Evolutionary conservation across 2,888 invertebrate species (phyloP).

Genomic region (Leucophenga montana): DNA sequence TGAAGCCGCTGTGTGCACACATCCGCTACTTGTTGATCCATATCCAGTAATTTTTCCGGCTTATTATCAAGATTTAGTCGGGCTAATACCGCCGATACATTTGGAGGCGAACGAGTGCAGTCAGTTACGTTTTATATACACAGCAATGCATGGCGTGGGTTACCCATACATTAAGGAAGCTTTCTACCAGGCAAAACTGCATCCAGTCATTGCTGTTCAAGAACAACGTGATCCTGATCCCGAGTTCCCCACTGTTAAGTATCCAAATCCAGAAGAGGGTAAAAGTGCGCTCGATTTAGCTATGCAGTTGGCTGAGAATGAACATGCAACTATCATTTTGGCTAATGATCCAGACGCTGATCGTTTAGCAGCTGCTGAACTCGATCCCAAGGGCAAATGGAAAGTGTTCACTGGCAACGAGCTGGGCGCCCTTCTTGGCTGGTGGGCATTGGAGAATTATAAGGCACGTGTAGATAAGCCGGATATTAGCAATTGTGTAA

Average conservation of each 20-base stretch:
- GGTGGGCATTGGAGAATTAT: slow-evolving; percentile 88
- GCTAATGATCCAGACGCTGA: slow-evolving; percentile 99
- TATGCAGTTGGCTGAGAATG: slow-evolving; percentile 83
- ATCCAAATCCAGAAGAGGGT: slow-evolving; percentile 99
- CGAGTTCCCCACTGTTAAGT: slow-evolving; percentile 96
- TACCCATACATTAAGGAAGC: slow-evolving; percentile 83
- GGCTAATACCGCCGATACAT: slow-evolving; percentile 75
- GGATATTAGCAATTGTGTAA: slow-evolving; percentile 79
- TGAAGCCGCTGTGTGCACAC: slow-evolving; percentile 75
- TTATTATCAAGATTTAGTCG: slow-evolving; percentile 80
- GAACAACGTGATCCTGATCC: slow-evolving; percentile 93
- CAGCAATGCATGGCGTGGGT: slow-evolving; percentile 99
- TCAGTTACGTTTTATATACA: slow-evolving; percentile 85
- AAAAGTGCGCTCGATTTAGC: slow-evolving; percentile 84
- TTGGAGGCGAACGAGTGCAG: slow-evolving; percentile 75
- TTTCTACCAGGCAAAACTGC: slow-evolving; percentile 83
- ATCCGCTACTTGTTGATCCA: slow-evolving; percentile 80
- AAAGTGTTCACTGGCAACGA: slow-evolving; percentile 92
- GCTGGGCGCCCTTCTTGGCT: slow-evolving; percentile 92
- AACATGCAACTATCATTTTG: slow-evolving; percentile 83
- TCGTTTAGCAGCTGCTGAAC: slow-evolving; percentile 93
- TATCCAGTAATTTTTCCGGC: slow-evolving; percentile 78
- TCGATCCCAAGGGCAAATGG: slow-evolving; percentile 73
- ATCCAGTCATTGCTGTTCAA: slow-evolving; percentile 70
- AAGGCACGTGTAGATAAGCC: slow-evolving; percentile 69